Conservation (phyloP, 2,797 vertebrate species). For the Acanthopagrus latus region DNA sequence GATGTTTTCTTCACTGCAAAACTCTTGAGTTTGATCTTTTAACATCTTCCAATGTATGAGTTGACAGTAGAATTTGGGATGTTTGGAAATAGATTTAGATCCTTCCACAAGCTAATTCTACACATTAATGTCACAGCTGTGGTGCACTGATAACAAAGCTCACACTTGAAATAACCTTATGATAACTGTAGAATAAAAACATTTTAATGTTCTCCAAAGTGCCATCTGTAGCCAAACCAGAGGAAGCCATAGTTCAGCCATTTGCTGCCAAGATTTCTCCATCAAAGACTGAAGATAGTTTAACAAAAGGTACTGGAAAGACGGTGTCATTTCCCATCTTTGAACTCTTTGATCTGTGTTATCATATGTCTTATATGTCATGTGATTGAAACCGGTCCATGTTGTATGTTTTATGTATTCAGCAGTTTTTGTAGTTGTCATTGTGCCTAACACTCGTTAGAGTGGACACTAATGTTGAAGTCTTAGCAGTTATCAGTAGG, state of each 20-base stretch:
- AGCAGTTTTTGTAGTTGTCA: not conserved
- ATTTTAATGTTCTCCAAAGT: conserved; percentile 44
- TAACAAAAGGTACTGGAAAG: conserved; percentile 37
- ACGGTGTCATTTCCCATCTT: conserved; percentile 5
- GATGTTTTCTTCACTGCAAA: conserved; percentile 29
- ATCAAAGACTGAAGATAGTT: conserved; percentile 29
- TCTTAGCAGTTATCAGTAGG: not conserved
- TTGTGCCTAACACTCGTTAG: conserved; percentile 51
- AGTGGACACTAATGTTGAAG: conserved; percentile 38
- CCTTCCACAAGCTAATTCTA: conserved; percentile 1
- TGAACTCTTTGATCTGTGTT: conserved; percentile 24
- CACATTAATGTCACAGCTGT: not conserved
- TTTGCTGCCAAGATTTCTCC: conserved; percentile 14
- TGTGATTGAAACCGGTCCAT: not conserved
- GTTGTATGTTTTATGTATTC: conserved; percentile 26
- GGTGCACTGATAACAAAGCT: not conserved
- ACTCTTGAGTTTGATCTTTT: conserved; percentile 49
- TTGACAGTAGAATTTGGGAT: not conserved
- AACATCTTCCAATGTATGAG: not conserved
- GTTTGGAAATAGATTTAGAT: not conserved
- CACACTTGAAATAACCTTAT: not conserved
- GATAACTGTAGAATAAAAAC: conserved; percentile 10
- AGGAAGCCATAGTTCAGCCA: conserved; percentile 33
- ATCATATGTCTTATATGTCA: not conserved
- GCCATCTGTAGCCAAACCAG: conserved; percentile 34